Conservation (phyloP, 1,140 invertebrate genomes). For the Bombus huntii region DNA sequence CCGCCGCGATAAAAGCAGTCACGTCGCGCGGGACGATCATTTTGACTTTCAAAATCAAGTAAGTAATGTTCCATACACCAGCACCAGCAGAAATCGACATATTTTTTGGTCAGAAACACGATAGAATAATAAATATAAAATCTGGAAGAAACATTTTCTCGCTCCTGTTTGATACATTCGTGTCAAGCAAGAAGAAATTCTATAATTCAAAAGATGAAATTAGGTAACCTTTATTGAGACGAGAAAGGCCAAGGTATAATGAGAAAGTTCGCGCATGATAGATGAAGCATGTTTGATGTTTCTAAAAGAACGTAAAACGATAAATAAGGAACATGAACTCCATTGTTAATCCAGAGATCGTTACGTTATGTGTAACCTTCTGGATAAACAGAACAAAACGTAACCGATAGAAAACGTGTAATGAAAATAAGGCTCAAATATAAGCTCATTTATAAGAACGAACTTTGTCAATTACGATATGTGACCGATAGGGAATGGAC, state of each 20-base stretch:
- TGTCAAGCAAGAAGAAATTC: background rate
- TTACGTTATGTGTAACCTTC: background rate
- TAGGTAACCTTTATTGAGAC: background rate
- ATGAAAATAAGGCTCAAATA: background rate
- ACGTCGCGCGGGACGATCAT: conserved; percentile 17
- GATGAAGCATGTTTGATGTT: background rate
- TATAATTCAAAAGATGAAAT: background rate
- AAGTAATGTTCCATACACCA: background rate
- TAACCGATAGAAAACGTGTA: background rate
- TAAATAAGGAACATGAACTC: background rate
- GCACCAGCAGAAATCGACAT: background rate
- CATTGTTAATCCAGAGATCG: background rate
- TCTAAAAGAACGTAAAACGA: background rate
- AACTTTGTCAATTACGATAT: background rate
- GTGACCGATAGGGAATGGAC: background rate
- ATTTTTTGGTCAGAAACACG: background rate
- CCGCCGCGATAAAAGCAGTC: conserved; percentile 45
- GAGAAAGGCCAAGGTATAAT: background rate
- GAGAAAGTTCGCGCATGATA: no score
- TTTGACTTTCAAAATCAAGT: conserved; percentile 18
- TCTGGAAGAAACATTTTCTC: background rate
- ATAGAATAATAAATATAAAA: background rate
- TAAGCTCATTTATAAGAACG: background rate
- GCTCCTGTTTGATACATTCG: no score
- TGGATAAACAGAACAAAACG: background rate